Percentiles rank a stretch among this genome's conserved stretches.
Evolutionary conservation across 2,797 vertebrate genomes (phyloP).

Genomic region (Catharus ustulatus): DNA sequence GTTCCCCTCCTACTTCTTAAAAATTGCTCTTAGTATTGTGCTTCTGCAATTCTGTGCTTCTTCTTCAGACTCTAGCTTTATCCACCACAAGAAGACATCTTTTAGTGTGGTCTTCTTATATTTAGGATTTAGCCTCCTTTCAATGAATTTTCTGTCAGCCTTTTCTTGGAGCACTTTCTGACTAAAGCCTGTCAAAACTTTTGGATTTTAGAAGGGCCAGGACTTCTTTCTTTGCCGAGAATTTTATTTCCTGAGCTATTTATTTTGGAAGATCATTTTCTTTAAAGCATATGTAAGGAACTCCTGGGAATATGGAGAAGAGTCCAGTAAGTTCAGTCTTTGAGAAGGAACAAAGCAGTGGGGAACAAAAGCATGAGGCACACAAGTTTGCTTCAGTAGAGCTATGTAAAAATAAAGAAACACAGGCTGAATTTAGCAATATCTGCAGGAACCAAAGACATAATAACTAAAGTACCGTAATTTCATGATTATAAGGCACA

Average conservation of each 20-base stretch:
- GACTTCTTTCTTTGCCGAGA: background rate
- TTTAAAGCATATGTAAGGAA: background rate
- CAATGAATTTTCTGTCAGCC: background rate
- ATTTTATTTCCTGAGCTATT: background rate
- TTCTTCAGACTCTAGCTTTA: background rate
- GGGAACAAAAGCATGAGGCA: background rate
- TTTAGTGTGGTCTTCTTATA: background rate
- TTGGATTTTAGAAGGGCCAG: background rate
- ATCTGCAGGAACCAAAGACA: background rate
- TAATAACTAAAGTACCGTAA: background rate
- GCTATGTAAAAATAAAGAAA: background rate
- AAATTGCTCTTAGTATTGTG: background rate
- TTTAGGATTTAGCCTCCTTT: background rate
- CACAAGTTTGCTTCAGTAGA: background rate
- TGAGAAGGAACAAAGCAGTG: background rate
- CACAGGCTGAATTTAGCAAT: background rate
- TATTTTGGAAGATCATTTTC: background rate
- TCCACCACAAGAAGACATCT: background rate
- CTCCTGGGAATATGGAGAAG: background rate
- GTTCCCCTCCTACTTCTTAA: background rate
- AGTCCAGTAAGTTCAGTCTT: background rate
- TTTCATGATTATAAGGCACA: no score
- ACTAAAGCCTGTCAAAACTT: background rate
- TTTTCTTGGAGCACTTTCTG: background rate
- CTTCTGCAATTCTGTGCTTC: background rate